These are phyloP conservation scores for Miichthys miiuy DNA, from an alignment of 2,797 vertebrate genomes.

Conservation along the genomic window DNA sequence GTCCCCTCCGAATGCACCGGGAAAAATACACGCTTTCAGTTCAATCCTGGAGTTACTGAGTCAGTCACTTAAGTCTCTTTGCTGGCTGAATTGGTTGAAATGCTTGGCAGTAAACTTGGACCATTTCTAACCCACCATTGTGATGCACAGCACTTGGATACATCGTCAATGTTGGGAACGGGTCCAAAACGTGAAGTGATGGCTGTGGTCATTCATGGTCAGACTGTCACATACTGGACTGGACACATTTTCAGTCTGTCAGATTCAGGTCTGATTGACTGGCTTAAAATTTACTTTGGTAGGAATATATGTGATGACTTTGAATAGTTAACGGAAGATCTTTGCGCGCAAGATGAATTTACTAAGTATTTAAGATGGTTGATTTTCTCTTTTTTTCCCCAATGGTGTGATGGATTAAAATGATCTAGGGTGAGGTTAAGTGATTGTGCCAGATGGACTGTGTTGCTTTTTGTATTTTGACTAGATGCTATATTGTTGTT, in stretches of 20 bases:
- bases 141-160: neutral
- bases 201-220: neutral
- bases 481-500: neutral
- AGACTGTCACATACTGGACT: neutral
- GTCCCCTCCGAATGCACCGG: neutral
- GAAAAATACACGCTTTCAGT: neutral
- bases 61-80: neutral
- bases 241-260: neutral
- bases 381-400: no score
- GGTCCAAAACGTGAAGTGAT: neutral
- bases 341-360: neutral
- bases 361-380: neutral
- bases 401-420: neutral
- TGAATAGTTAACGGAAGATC: slow-evolving; percentile 1
- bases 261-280: no score
- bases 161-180: neutral
- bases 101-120: neutral
- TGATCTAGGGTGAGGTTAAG: neutral
- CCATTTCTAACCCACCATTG: neutral
- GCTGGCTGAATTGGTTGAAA: slow-evolving; percentile 14
- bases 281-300: neutral
- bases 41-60: neutral
- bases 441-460: neutral
- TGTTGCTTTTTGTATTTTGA: slow-evolving; percentile 14
- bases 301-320: neutral